Percentiles rank a stretch among this genome's conserved stretches.
These are phyloP conservation scores for Burhinus bistriatus DNA, from an alignment of 2,113 vertebrate genomes.

Conservation along the genomic window DNA sequence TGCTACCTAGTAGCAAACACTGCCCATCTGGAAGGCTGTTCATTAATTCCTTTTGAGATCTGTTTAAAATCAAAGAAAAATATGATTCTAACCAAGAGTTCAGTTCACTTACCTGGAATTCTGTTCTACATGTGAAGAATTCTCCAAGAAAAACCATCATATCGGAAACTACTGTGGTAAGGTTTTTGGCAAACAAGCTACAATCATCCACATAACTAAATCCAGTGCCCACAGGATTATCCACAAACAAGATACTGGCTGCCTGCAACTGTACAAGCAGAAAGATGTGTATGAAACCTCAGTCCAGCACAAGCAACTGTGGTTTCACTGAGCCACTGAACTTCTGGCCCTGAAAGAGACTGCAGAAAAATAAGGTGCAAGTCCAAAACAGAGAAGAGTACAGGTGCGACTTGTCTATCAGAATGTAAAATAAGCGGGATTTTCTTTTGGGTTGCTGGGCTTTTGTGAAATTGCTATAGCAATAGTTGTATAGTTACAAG, in stretches of 20 bases:
- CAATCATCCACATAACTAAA: conserved; percentile 85
- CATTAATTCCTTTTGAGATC: background rate
- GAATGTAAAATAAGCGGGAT: background rate
- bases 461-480: background rate
- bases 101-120: conserved; percentile 83
- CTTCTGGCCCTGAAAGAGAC: background rate
- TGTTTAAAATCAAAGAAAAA: background rate
- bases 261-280: conserved; percentile 77
- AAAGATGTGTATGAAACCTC: background rate
- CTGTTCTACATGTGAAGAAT: conserved; percentile 79
- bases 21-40: background rate
- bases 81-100: background rate
- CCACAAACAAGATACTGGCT: conserved; percentile 91
- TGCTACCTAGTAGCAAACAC: background rate
- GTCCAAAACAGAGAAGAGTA: background rate
- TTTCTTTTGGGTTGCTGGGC: background rate
- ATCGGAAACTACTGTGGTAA: conserved; percentile 82
- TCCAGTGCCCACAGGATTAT: conserved; percentile 94
- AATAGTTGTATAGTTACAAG: background rate
- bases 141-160: conserved; percentile 88
- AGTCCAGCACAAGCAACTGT: background rate
- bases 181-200: conserved; percentile 79
- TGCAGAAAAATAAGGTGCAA: background rate
- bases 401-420: background rate
- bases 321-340: background rate